These are phyloP conservation scores for Anoncus sp. DNA, from an alignment of 2,888 invertebrate genomes.

Conservation along the genomic window DNA sequence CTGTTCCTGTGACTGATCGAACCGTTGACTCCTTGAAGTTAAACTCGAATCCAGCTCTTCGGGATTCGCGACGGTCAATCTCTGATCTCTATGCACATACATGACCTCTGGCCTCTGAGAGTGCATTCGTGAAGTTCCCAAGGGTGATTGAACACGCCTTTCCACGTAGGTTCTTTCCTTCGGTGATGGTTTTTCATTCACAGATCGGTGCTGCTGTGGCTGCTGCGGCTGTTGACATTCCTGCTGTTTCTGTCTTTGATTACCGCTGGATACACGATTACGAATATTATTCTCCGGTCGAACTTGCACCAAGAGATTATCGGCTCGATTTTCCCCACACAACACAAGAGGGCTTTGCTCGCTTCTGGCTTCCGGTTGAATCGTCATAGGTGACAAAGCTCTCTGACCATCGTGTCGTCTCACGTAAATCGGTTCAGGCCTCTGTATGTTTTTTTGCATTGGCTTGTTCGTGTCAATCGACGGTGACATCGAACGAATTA, in stretches of 20 bases:
- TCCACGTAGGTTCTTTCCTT: constrained; percentile 43
- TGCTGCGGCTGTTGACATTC: constrained; percentile 11
- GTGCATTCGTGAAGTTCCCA: constrained; percentile 28
- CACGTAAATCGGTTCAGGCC: constrained; percentile 76
- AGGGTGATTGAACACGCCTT: constrained; percentile 52
- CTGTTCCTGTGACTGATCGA: constrained; percentile 34
- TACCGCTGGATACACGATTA: constrained; percentile 8
- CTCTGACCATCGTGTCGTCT: constrained; percentile 42
- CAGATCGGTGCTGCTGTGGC: constrained; percentile 26
- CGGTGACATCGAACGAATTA: constrained; percentile 57
- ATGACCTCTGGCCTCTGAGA: constrained; percentile 60
- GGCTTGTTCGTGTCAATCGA: constrained; percentile 26
- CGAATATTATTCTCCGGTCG: constrained; percentile 33
- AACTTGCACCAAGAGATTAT: constrained; percentile 51
- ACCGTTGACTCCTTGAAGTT: constrained; percentile 18
- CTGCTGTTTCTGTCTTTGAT: constrained; percentile 26
- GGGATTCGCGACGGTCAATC: constrained; percentile 6
- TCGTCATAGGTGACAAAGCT: constrained; percentile 50
- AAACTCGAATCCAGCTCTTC: constrained; percentile 33
- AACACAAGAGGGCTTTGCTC: constrained; percentile 22
- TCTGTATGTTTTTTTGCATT: constrained; percentile 63
- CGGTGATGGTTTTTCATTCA: not conserved
- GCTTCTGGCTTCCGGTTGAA: constrained; percentile 37
- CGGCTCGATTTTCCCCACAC: constrained; percentile 26
- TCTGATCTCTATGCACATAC: constrained; percentile 54